Base-by-base conservation (phyloP, 2,797 vertebrate species). In the Pogoniulus pusillus region DNA sequence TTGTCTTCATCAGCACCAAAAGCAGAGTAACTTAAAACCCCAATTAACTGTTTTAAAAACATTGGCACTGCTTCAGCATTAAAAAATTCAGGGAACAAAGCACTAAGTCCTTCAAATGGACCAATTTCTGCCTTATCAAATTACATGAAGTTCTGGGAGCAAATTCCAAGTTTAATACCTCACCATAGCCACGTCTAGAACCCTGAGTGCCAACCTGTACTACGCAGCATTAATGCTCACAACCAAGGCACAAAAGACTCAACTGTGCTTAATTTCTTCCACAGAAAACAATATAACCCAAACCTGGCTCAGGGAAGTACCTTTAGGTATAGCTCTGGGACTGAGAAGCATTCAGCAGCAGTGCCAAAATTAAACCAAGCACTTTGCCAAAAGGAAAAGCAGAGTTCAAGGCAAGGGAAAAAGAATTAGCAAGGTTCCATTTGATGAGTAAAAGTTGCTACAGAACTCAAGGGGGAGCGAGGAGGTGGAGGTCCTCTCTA, bases 1-100 rank as follows among this genome's bases (percentile, higher is more conserved):
- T 47, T 17, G 1, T 16, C 18, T 37, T 62, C 77, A 49, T 73
- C n/a, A 57, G 35, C 64, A 66, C 17, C 45, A 59, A 74, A 79
- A 12, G 12, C 20, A 82, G 4, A 37, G 8, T 30, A 19, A 39
- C 0, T 1, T 5, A 1, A 35, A 51, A 64, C 79, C 27, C 4
- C 14, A 34, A 10, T 3, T 14, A 65, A 3, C 22, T 39, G 30
- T 45, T 41, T 37, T 29, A n/a, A 43, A 57, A 55, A 16, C 4
- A 41, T 5, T 30, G 6, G 24, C 5, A 18, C 1, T 39, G 9
- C 15, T 54, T 66, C 29, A 62, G 15, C 2, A 1, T 54, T 32
- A 53, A 3, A 60, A 43, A 59, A 22, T 18, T 69, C 41, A 75
- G 27, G 14, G 13, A 75, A 30, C 12, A 82, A 82, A 68, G 4